Evolutionary conservation across 2,113 vertebrate genomes (phyloP).

Genomic region (Trachemys scripta): DNA sequence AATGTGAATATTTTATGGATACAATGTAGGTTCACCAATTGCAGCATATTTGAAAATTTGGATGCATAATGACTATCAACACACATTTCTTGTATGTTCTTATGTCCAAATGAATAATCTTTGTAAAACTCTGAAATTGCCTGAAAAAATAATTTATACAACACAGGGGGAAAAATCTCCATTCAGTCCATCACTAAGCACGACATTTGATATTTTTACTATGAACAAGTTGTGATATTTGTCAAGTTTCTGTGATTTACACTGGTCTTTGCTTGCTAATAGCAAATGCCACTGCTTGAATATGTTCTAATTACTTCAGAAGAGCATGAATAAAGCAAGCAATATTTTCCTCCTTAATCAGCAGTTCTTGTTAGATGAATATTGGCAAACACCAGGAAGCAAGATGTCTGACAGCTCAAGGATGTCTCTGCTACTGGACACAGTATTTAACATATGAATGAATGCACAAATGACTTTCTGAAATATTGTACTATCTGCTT

Average conservation of each 20-base stretch:
- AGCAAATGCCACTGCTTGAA: background rate
- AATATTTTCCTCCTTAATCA: slow-evolving; percentile 24
- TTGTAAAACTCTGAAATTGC: slow-evolving; percentile 1
- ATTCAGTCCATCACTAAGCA: background rate
- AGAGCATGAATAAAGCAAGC: background rate
- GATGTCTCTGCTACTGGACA: background rate
- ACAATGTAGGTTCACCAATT: background rate
- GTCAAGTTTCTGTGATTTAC: slow-evolving; percentile 16
- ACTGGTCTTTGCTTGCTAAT: background rate
- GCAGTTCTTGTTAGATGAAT: background rate
- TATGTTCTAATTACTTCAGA: slow-evolving; percentile 9
- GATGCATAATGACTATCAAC: background rate
- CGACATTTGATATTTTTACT: background rate
- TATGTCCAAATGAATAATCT: background rate
- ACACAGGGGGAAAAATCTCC: background rate
- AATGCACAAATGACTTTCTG: background rate
- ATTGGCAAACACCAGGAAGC: background rate
- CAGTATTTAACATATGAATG: slow-evolving; percentile 16
- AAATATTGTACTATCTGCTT: slow-evolving; percentile 1
- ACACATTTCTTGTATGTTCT: background rate
- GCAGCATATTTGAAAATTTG: background rate
- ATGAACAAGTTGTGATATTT: background rate
- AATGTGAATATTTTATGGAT: background rate
- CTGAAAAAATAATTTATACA: slow-evolving; percentile 4
- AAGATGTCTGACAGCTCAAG: background rate